Evolutionary conservation across 2,888 invertebrate genomes (phyloP), one percentile per base, ranked within the genome.

Genomic region (Sycophila texana): DNA sequence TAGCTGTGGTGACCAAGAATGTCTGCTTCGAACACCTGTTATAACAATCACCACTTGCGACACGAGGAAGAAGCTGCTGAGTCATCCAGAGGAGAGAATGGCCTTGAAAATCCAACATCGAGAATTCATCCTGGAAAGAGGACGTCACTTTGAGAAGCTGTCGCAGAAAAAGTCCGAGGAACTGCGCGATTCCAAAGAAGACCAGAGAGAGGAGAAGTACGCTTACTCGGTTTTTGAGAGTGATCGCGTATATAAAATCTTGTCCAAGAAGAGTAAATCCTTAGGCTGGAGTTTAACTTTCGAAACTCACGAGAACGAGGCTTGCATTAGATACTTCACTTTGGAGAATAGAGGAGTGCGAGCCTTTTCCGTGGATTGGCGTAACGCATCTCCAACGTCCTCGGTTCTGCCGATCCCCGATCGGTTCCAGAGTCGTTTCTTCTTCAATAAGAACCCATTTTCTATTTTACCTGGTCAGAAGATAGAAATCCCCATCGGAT

Each of bases 381-480:
- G 86, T n/a, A 71, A 82, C n/a, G 63, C 39, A 1, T 63, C 61
- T 4, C 0, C n/a, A 88, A 3, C 88, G 88, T 53, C 60, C 47
- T 0, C 0, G 58, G 0, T 22, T 1, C n/a, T 26, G 0, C n/a
- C 63, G 12, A 30, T 67, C 18, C 55, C 20, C 2, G 39, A 66
- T 1, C 67, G 13, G 3, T 61, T 55, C 10, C n/a, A 85, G 1
- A 14, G n/a, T 60, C 90, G 90, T 0, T 94, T 93, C 84, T 93
- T 91, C 85, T 94, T 94, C 80, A 91, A 93, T 77, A 93, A 93
- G 87, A 93, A 92, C 82, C 92, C 92, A 85, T 90, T 91, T 20
- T 86, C 92, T 0, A 80, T 94, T 60, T 87, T 91, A 0, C 93
- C 93, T 0, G 92, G 92, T 0, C 91, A 92, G 83, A 88, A 84